Conservation (phyloP, 2,797 vertebrate genomes). For the Discoglossus pictus region DNA sequence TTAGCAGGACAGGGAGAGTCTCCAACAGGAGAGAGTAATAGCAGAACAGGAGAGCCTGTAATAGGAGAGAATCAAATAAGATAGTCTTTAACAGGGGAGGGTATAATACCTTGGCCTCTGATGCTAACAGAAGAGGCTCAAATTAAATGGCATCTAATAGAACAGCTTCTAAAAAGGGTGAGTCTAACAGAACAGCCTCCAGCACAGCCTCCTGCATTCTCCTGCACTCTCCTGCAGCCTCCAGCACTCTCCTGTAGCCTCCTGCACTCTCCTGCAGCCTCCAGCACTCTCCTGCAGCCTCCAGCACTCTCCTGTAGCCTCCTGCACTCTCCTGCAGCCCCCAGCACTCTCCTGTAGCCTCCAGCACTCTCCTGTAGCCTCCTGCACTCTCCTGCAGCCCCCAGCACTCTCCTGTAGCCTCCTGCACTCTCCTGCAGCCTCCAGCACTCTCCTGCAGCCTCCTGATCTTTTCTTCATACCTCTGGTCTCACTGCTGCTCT, state of each 20-base stretch:
- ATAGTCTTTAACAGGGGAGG: no score
- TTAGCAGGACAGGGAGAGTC: constrained; percentile 36
- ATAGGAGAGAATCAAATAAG: constrained; percentile 45
- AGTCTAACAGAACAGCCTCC: constrained; percentile 38
- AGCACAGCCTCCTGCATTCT: constrained; percentile 1
- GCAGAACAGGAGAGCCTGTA: constrained; percentile 35
- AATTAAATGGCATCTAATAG: no score
- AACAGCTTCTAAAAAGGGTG: no score
- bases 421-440: no score
- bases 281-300: no score
- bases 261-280: no score
- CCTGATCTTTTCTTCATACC: neutral
- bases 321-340: no score
- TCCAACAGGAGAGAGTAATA: constrained; percentile 14
- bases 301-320: neutral
- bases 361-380: constrained; percentile 45
- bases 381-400: no score
- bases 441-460: neutral
- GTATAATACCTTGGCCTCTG: no score
- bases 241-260: no score
- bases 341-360: neutral
- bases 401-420: constrained; percentile 54
- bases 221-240: no score
- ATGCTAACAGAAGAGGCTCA: no score
- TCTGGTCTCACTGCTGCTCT: neutral